Evolutionary conservation across 2,888 invertebrate species (phyloP).

Genomic region (Stenotaenia linearis): DNA sequence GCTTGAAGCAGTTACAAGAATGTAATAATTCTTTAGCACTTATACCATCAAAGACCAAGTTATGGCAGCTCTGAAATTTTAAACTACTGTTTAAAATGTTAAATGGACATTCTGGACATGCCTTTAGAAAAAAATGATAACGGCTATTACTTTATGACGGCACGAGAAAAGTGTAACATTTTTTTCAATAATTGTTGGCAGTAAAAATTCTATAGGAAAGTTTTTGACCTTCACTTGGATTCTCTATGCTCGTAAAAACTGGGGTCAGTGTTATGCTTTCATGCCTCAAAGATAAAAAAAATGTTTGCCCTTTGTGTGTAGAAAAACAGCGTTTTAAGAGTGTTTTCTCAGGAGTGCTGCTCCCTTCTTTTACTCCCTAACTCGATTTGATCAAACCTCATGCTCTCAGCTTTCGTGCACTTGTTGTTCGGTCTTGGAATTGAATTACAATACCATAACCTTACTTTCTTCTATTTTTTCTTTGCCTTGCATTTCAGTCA

Average conservation of each 20-base stretch:
- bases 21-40: no score
- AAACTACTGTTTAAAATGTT: no score
- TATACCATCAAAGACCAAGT: no score
- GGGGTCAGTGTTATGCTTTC: not conserved
- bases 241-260: not conserved
- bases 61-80: no score
- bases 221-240: not conserved
- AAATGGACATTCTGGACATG: no score
- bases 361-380: not conserved
- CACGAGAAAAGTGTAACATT: no score
- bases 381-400: not conserved
- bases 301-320: not conserved
- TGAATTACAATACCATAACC: conserved; percentile 9
- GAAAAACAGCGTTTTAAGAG: not conserved
- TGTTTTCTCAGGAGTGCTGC: not conserved
- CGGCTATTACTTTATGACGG: no score
- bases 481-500: not conserved
- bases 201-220: not conserved
- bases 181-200: no score
- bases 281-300: not conserved
- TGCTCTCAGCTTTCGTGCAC: not conserved
- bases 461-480: not conserved
- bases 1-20: no score
- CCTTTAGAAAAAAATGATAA: no score
- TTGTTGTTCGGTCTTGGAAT: not conserved